Base-by-base conservation (phyloP, 2,888 invertebrate genomes). In the Campoletis raptor region DNA sequence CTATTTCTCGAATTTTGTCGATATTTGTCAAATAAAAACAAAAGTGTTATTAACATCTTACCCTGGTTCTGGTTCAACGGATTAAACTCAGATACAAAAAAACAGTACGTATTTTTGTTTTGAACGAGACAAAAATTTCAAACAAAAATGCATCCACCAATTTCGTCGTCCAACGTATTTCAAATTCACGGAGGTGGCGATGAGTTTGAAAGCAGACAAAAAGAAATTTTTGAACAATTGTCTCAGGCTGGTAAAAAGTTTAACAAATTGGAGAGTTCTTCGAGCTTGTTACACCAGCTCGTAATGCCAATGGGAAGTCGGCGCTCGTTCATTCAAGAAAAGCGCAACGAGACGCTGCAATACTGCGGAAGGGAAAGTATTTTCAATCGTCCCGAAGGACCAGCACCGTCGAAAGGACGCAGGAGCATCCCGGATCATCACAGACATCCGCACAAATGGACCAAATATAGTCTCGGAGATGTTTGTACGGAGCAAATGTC, bases 361-460 rank as follows among this genome's bases (percentile, higher is more conserved):
- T 97, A 96, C 90, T 95, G 96, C 90, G 96, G 97, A 0, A 95
- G 96, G 91, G 97, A 98, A 92, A 98, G 98, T 92, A 97, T 98
- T 88, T 98, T 97, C 90, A 98, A 97, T 93, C 95, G 96, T 85
- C 97, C 97, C 1, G 96, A 96, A 90, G 95, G 96, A 24, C 96
- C 97, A 3, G 95, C 95, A 86, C 95, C 94, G 91, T 21, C 95
- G 92, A 92, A 94, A 90, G 81, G 92, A 93, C 85, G 95, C 94
- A 82, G 95, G 92, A 94, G 89, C 70, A 88, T 94, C 69, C 94
- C 95, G 30, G 95, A 95, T 88, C 96, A 96, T 91, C 95, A 96
- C 91, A 96, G 96, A 88, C 96, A 98, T 94, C 98, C 98, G 18
- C 96, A 97, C 86, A 97, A 97, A 92, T 98, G 97, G 97, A 96